Percentiles rank a stretch among this genome's conserved stretches.
Evolutionary conservation across 1,140 invertebrate genomes (phyloP).

Genomic region (Drosophila pectinifera): DNA sequence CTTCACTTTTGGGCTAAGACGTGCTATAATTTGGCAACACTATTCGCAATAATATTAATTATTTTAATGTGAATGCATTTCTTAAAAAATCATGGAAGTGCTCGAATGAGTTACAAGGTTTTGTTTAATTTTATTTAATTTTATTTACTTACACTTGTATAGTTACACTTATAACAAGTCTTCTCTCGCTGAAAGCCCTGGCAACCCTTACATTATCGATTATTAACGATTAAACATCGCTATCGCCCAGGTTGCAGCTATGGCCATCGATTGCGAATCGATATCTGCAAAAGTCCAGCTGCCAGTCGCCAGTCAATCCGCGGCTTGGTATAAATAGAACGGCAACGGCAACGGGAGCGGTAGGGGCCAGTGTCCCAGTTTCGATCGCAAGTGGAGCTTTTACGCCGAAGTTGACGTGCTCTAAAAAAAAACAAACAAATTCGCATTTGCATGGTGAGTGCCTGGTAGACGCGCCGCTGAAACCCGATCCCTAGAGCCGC

Average conservation of each 20-base stretch:
- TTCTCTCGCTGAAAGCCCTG: too few relatives aligned
- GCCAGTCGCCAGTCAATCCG: background rate
- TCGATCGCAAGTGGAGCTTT: background rate
- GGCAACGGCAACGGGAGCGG: background rate
- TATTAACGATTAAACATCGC: background rate
- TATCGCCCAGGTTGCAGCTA: background rate
- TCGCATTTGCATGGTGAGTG: constrained; percentile 17
- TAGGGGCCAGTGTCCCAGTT: constrained; percentile 11
- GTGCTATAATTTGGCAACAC: too few relatives aligned
- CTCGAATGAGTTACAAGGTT: background rate
- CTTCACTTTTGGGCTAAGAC: background rate
- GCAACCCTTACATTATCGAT: background rate
- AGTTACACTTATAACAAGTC: too few relatives aligned
- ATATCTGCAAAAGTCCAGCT: background rate
- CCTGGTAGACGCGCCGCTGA: constrained; percentile 23
- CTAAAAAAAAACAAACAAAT: constrained; percentile 5
- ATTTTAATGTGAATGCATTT: background rate
- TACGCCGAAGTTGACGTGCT: background rate
- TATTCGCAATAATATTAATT: background rate
- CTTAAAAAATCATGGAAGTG: background rate
- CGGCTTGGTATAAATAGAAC: background rate
- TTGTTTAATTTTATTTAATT: background rate
- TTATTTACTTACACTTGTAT: too few relatives aligned
- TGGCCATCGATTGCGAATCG: constrained; percentile 1
- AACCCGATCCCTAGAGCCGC: constrained; percentile 5